Evolutionary conservation across 2,797 vertebrate species (phyloP), one percentile per base, ranked within the genome.

Genomic region (Tapera naevia): DNA sequence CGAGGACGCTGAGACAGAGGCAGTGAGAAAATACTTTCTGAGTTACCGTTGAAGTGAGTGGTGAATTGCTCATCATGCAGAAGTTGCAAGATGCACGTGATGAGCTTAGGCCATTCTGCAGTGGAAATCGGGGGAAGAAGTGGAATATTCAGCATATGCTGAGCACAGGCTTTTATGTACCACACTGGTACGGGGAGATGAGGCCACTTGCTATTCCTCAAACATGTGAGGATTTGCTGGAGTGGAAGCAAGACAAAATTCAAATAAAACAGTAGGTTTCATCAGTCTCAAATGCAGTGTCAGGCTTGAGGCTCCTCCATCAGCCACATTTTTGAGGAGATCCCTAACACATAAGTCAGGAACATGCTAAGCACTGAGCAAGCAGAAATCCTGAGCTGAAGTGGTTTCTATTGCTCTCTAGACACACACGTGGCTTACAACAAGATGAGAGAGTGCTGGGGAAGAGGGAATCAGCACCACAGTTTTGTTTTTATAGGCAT

Each of bases 121-220:
- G 33, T 24, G 73, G 45, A 45, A 53, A 4, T 2, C 14, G 37
- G 32, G 32, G 37, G 43, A 21, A 13, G 39, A 24, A 57, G 15
- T 32, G 41, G 17, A 27, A 48, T 53, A 24, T 15, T 48, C 15
- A 13, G 27, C 32, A 37, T 23, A 12, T 0, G 0, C 51, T 14
- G 32, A 67, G 65, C 15, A 27, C 27, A 17, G n/a, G 43, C 13
- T 30, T n/a, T 48, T 25, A 11, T 33, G 32, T 23, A 14, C 48
- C n/a, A 3, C 6, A 2, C 5, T 6, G 33, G 17, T 53, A 13
- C 0, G 1, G 32, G 28, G 43, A 69, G 24, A 17, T 25, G 50
- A 57, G 71, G 32, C 43, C 11, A 2, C 27, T 75, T 0, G 3
- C 56, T 37, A 14, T 27, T 23, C 13, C 67, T n/a, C 25, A 16